A percentile compares a stretch with the other conserved stretches of the same genome.
phyloP scores from a whole-genome alignment of 2,113 vertebrate genomes.

The Sapayoa aenigma region DNA sequence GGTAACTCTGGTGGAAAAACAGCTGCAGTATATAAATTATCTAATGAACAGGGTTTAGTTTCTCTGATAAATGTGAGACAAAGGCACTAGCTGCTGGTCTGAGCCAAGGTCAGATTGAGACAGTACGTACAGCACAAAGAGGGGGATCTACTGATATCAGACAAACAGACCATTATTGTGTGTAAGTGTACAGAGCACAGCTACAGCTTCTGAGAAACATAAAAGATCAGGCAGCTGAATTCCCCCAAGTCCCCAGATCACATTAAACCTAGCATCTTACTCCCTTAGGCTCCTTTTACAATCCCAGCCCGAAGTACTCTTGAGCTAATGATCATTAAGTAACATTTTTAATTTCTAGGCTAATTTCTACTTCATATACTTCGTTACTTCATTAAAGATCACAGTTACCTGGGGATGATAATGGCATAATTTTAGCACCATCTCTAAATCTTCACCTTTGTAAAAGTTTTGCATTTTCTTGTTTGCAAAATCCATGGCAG shows the following conservation, averaged over 20 bases:
- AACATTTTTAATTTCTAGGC: background rate
- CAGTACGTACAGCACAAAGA: background rate
- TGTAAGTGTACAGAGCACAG: background rate
- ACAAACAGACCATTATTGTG: background rate
- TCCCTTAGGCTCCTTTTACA: background rate
- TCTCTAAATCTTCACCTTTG: background rate
- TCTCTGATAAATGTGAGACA: background rate
- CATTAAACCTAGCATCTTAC: background rate
- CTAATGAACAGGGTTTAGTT: background rate
- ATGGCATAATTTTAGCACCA: background rate
- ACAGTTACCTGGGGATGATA: background rate
- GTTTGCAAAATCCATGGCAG: background rate
- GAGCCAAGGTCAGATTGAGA: background rate
- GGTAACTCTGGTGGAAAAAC: background rate
- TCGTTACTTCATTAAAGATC: background rate
- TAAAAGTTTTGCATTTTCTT: background rate
- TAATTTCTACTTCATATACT: background rate
- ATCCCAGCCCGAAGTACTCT: background rate
- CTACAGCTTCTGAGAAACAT: background rate
- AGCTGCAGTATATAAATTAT: constrained; percentile 8
- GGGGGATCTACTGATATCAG: background rate
- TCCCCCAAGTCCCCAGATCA: background rate
- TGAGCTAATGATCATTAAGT: background rate
- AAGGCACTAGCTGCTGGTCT: background rate
- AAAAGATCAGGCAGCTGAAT: background rate